A percentile compares a stretch with the other conserved stretches of the same genome.
These are phyloP conservation scores for Electrophaes corylata DNA, from an alignment of 2,888 invertebrate species.

Conservation along the genomic window DNA sequence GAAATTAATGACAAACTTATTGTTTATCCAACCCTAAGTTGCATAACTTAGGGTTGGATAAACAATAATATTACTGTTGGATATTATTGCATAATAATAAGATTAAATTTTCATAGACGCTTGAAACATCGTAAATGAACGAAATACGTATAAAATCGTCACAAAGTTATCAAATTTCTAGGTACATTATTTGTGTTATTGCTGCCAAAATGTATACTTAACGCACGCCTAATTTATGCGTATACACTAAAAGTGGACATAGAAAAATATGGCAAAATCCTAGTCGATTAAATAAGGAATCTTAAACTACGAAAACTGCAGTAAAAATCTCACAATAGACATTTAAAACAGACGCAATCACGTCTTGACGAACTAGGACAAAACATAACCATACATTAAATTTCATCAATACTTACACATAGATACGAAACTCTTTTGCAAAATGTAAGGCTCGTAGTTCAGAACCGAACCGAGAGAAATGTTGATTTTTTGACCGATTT, in stretches of 20 bases:
- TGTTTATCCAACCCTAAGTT: too few species aligned
- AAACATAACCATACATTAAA: background rate
- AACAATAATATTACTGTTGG: too few species aligned
- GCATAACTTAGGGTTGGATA: too few species aligned
- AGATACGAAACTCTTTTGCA: conserved; percentile 2
- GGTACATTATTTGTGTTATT: too few species aligned
- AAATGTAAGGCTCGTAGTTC: background rate
- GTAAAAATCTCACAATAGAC: background rate
- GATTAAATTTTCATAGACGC: too few species aligned
- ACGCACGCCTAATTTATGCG: background rate
- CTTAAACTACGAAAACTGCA: background rate
- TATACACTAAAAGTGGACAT: background rate
- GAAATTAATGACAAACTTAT: too few species aligned
- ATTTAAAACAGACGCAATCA: background rate
- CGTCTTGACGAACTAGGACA: background rate
- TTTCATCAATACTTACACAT: background rate
- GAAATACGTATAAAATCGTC: too few species aligned
- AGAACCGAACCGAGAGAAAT: background rate
- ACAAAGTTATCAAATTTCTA: too few species aligned
- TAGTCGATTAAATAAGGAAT: background rate
- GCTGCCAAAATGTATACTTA: too few species aligned
- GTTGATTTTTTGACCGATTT: background rate
- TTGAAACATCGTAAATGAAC: background rate
- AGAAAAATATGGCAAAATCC: background rate
- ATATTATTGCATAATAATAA: too few species aligned